Evolutionary conservation across 2,113 vertebrate genomes (phyloP).

Genomic region (Colaptes auratus): DNA sequence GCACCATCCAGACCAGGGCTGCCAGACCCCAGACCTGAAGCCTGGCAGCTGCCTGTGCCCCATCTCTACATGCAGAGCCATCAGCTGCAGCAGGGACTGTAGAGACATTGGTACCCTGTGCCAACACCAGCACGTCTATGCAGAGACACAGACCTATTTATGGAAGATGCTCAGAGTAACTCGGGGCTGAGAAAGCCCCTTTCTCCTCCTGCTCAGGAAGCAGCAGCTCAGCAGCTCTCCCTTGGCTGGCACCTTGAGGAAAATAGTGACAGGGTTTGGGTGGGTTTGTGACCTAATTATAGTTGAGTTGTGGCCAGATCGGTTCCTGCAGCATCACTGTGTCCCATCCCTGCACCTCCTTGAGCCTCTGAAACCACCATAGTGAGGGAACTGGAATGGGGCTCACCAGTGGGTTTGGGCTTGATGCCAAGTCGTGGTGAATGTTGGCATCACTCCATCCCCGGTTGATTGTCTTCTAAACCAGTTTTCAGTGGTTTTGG

Average conservation of each 20-base stretch:
- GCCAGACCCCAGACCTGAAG: not conserved
- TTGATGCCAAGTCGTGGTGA: not conserved
- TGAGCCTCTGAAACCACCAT: not conserved
- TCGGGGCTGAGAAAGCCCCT: fast-evolving
- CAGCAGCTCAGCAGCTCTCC: not conserved
- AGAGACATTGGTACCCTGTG: not conserved
- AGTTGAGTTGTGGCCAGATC: not conserved
- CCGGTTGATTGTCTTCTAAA: too few species aligned
- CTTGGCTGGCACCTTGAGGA: not conserved
- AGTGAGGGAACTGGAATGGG: not conserved
- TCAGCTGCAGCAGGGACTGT: fast-evolving
- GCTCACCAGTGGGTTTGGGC: not conserved
- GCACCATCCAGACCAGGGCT: fast-evolving
- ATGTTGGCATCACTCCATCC: not conserved
- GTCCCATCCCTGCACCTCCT: not conserved
- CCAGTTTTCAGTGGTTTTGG: too few species aligned
- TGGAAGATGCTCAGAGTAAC: not conserved
- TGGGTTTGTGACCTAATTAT: not conserved
- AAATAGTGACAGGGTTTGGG: fast-evolving
- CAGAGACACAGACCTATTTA: not conserved
- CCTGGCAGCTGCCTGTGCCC: not conserved
- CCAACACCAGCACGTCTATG: not conserved
- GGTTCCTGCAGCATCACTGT: not conserved
- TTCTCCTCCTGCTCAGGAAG: fast-evolving
- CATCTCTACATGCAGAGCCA: not conserved